phyloP scores from a whole-genome alignment of 2,888 invertebrate genomes.

The Apodemia duryi region DNA sequence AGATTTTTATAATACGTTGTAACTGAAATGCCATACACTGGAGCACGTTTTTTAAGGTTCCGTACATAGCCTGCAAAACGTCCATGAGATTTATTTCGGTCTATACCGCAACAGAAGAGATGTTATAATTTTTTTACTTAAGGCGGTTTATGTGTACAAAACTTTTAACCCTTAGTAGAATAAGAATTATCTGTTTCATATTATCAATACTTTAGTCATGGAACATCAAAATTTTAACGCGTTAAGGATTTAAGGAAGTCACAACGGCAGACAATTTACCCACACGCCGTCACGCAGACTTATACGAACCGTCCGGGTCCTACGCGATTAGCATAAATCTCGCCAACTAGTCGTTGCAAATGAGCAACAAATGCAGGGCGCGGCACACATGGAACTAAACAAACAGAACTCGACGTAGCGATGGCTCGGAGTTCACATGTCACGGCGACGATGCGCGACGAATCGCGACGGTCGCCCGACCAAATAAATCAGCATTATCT shows the following conservation, averaged over 20 bases:
- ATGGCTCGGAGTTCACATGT: conserved; percentile 43
- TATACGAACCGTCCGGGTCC: conserved; percentile 69
- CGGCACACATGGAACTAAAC: conserved; percentile 43
- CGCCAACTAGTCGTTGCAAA: conserved; percentile 76
- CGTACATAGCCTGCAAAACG: neutral
- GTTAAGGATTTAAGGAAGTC: conserved; percentile 59
- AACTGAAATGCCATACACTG: too few relatives aligned
- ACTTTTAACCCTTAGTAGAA: neutral
- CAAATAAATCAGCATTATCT: conserved; percentile 80
- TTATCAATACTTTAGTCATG: conserved; percentile 24
- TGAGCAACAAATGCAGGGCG: conserved; percentile 44
- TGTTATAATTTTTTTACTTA: too few relatives aligned
- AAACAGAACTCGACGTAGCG: conserved; percentile 53
- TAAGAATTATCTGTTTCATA: neutral
- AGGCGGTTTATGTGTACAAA: too few relatives aligned
- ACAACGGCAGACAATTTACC: conserved; percentile 69
- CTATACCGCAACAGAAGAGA: too few relatives aligned
- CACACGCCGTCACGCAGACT: conserved; percentile 73
- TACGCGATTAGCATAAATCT: conserved; percentile 78
- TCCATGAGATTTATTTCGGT: too few relatives aligned
- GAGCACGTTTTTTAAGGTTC: too few relatives aligned
- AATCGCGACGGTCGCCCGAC: conserved; percentile 72
- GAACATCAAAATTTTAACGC: conserved; percentile 49
- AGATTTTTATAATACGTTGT: too few relatives aligned
- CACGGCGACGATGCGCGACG: conserved; percentile 62